These are phyloP conservation scores for Ictalurus furcatus DNA, from an alignment of 2,113 vertebrate species.

Conservation along the genomic window DNA sequence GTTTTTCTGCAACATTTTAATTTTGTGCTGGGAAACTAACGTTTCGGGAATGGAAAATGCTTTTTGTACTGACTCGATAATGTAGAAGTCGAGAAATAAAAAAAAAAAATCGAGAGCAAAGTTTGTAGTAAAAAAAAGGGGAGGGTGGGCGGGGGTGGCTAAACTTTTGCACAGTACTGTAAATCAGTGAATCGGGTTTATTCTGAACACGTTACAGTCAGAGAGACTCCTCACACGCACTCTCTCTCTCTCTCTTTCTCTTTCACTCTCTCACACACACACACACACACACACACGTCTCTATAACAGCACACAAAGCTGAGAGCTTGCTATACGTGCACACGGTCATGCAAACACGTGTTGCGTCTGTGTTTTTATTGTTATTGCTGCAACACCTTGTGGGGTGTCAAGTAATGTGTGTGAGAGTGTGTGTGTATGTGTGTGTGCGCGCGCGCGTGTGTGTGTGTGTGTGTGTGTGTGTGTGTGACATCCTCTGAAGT, in stretches of 20 bases:
- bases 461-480: neutral
- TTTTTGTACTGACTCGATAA: too few relatives aligned
- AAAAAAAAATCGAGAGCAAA: too few relatives aligned
- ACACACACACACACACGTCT: neutral
- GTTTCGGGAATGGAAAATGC: too few relatives aligned
- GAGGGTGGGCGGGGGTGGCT: too few relatives aligned
- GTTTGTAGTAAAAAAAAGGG: too few relatives aligned
- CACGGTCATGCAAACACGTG: neutral
- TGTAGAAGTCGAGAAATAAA: too few relatives aligned
- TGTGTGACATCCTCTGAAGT: conserved; percentile 1
- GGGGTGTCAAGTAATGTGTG: neutral
- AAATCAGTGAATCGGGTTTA: conserved; percentile 44
- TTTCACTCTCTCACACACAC: conserved; percentile 9
- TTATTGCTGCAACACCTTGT: neutral
- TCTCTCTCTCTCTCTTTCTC: neutral
- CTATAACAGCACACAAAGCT: neutral
- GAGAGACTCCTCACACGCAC: neutral
- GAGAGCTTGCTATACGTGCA: neutral
- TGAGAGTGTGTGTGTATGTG: neutral
- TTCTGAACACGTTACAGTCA: neutral
- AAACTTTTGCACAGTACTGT: too few relatives aligned
- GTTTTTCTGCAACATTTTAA: too few relatives aligned
- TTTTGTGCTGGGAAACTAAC: too few relatives aligned
- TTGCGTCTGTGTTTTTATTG: conserved; percentile 15
- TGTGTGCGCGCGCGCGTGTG: neutral